Evolutionary conservation across 1,140 invertebrate genomes (phyloP), one percentile per base, ranked within the genome.

Genomic region (Holotrichia oblita): DNA sequence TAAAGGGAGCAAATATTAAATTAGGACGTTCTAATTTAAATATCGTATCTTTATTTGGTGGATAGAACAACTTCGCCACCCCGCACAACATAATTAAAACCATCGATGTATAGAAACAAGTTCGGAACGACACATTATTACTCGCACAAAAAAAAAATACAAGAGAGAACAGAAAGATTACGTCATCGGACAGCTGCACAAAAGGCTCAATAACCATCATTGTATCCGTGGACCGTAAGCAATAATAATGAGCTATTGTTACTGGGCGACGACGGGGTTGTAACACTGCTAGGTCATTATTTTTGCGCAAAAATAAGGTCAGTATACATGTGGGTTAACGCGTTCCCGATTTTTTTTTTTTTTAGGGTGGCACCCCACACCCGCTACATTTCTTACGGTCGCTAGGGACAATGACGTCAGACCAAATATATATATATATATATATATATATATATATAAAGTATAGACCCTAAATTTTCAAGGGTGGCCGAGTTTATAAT

Each of bases 271-370:
- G 27, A 34, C 27, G 27, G 48, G 48, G 14, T 17, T 3, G 17
- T 14, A 6, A 55, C 14, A 14, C 48, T 14, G 17, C 14, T 55
- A 55, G 48, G 14, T 55, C 48, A 17, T 55, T 55, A 55, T 55
- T 55, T 55, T 55, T 55, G 48, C 48, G 48, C 48, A 55, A 55
- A 55, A 55, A 55, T 55, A 55, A 55, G 48, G 48, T 55, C 48
- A 55, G 48, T 55, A 7, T 55, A n/a, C 48, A 55, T 55, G 48
- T 55, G 48, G 48, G 48, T 34, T 34, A 34, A 34, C 27, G 27
- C 27, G 27, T 34, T n/a, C 27, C 27, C 27, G 27, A 34, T 34
- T 34, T 34, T n/a, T n/a, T n/a, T n/a, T n/a, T n/a, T 48, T n/a
- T 55, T 55, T 55, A 14, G 48, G 48, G 48, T 55, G 48, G 48